These are phyloP conservation scores for Eupelmus urozonus DNA, from an alignment of 2,888 invertebrate genomes.

Conservation along the genomic window DNA sequence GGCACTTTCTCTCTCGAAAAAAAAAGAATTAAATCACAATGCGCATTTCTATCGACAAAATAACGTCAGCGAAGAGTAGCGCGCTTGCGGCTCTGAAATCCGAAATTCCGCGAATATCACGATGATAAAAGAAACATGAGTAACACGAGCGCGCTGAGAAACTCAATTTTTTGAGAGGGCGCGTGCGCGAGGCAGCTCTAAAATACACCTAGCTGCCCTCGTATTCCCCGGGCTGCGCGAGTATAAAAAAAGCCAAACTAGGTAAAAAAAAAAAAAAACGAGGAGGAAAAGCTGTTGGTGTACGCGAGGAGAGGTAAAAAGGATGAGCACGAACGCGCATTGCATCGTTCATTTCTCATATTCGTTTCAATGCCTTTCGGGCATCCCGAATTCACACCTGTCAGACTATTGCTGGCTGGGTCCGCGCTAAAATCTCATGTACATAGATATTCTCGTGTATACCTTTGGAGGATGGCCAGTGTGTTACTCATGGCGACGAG, in stretches of 20 bases:
- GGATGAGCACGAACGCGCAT: no score
- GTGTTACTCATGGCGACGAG: no score
- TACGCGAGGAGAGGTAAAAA: background rate
- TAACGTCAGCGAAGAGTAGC: background rate
- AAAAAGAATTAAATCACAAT: background rate
- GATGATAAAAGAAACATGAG: conserved; percentile 18
- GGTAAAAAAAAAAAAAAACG: background rate
- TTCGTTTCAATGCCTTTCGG: no score
- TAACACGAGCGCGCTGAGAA: conserved; percentile 5
- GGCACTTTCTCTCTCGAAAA: no score
- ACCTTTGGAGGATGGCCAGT: no score
- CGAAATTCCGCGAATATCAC: conserved; percentile 24
- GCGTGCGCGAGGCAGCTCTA: conserved; percentile 32
- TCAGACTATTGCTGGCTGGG: no score
- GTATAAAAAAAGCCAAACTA: background rate
- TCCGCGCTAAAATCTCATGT: no score
- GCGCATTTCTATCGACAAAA: background rate
- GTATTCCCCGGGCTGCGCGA: conserved; percentile 6
- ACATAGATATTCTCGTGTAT: no score
- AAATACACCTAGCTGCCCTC: background rate
- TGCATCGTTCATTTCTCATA: no score
- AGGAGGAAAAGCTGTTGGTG: background rate
- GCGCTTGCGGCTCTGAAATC: conserved; percentile 20
- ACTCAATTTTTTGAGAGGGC: conserved; percentile 66
- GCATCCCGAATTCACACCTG: background rate